Percentiles rank a stretch among this genome's conserved stretches.
Conservation (phyloP, 2,888 invertebrate genomes). For the Hydrotaea cyrtoneurina region DNA sequence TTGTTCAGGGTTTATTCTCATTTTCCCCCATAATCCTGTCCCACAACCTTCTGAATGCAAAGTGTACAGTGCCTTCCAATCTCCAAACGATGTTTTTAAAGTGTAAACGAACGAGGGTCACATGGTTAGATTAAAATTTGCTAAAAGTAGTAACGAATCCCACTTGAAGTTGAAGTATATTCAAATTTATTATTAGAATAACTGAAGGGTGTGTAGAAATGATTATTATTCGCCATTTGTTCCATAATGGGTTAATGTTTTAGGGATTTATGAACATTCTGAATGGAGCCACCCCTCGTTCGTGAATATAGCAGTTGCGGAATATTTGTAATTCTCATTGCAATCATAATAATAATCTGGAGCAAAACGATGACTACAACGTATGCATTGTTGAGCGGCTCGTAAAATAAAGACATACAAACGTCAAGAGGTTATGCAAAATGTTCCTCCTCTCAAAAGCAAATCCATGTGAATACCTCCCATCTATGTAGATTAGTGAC, state of each 20-base stretch:
- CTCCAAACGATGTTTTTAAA: constrained; percentile 9
- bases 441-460: not conserved
- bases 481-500: not conserved
- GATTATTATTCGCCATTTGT: no score
- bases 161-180: no score
- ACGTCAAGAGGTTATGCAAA: constrained; percentile 36
- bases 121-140: not conserved
- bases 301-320: not conserved
- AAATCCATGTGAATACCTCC: not conserved
- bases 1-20: not conserved
- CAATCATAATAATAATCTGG: constrained; percentile 47
- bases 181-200: no score
- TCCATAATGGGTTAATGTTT: no score
- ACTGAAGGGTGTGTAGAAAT: no score
- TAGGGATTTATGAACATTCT: no score
- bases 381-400: constrained; percentile 24
- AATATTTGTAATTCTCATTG: constrained; percentile 40
- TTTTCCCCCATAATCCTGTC: no score
- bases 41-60: constrained; percentile 31
- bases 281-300: not conserved
- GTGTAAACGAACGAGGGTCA: not conserved
- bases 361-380: constrained; percentile 41
- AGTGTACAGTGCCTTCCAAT: not conserved
- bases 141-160: no score
- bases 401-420: constrained; percentile 46